These are phyloP conservation scores for Chouioia cunea DNA, from an alignment of 2,888 invertebrate genomes.

Conservation along the genomic window DNA sequence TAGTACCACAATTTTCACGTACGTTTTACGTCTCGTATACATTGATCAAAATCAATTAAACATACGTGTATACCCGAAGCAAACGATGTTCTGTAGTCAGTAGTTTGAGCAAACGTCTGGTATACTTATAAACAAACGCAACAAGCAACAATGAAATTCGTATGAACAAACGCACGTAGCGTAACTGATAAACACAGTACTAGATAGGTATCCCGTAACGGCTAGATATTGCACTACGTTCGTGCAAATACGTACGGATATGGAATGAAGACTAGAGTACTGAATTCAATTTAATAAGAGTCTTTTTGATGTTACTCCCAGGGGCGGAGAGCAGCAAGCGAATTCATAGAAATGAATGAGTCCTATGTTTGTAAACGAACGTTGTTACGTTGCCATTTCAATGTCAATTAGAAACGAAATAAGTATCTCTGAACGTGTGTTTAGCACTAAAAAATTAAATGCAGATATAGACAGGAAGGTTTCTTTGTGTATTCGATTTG, in stretches of 20 bases:
- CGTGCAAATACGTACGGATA: background rate
- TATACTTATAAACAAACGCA: background rate
- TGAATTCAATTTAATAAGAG: conserved; percentile 39
- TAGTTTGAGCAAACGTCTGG: too few species aligned
- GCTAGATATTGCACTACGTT: background rate
- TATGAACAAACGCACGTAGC: conserved; percentile 4
- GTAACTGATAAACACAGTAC: background rate
- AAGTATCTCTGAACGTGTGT: background rate
- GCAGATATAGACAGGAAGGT: too few species aligned
- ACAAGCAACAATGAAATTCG: background rate
- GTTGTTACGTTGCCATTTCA: background rate
- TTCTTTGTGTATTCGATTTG: too few species aligned
- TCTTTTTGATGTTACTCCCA: conserved; percentile 41
- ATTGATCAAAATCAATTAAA: too few species aligned
- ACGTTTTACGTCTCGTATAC: too few species aligned
- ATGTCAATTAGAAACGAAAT: conserved; percentile 6
- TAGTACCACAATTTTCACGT: too few species aligned
- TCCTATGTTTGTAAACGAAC: conserved; percentile 24
- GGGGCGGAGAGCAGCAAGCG: background rate
- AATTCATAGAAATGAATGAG: conserved; percentile 37
- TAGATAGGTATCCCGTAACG: conserved; percentile 11
- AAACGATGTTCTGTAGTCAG: too few species aligned
- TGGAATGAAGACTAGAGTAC: background rate
- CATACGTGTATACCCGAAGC: too few species aligned
- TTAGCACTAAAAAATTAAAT: conserved; percentile 16